Evolutionary conservation across 2,888 invertebrate genomes (phyloP).

Genomic region (Nasonovia ribisnigri): DNA sequence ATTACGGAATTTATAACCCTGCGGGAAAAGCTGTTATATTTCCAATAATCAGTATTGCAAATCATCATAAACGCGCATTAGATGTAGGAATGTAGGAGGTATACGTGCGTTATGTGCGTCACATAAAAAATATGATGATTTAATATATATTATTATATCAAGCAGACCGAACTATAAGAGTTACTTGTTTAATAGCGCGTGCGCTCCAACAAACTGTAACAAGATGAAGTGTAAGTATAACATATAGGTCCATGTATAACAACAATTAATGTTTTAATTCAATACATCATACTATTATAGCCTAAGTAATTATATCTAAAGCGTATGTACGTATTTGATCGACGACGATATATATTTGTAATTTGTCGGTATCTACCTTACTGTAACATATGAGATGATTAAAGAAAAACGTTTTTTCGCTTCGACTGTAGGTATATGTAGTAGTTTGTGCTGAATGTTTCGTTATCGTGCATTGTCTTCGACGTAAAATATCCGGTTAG

Average conservation of each 20-base stretch:
- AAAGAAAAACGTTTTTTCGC: not conserved
- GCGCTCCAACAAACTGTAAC: not conserved
- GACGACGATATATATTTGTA: not conserved
- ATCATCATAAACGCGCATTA: not conserved
- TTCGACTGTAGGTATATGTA: not conserved
- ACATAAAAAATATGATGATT: not conserved
- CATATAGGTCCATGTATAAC: not conserved
- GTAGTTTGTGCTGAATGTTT: not conserved
- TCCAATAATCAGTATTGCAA: not conserved
- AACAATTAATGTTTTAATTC: constrained; percentile 5
- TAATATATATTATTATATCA: not conserved
- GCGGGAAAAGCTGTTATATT: not conserved
- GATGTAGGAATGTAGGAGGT: not conserved
- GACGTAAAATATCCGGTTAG: not conserved
- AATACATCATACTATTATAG: too few species aligned
- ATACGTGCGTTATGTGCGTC: not conserved
- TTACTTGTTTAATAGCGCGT: not conserved
- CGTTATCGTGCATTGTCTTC: not conserved
- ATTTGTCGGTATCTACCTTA: not conserved
- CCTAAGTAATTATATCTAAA: too few species aligned
- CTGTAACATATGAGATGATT: not conserved
- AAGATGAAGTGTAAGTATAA: not conserved
- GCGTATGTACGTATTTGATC: not conserved
- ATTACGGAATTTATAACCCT: not conserved
- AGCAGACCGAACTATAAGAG: not conserved